phyloP scores from a whole-genome alignment of 2,113 vertebrate genomes.

The Chaenocephalus aceratus region DNA sequence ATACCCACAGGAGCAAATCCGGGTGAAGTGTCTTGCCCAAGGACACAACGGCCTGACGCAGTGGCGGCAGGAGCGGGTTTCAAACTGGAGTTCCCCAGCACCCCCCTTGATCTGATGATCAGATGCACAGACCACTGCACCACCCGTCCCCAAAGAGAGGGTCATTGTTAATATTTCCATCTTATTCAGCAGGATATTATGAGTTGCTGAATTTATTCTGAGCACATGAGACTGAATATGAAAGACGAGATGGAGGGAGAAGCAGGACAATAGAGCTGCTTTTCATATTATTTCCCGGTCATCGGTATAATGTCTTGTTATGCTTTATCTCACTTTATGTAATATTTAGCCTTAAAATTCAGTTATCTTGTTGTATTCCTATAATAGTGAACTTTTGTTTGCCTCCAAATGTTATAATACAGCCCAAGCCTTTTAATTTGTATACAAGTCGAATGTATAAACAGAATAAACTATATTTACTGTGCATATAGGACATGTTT shows the following conservation, averaged over 20 bases:
- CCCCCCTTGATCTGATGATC: no score
- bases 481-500: neutral
- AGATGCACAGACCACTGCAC: no score
- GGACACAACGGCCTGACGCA: no score
- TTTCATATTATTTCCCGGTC: neutral
- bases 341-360: neutral
- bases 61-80: no score
- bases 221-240: conserved; percentile 4
- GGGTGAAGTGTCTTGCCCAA: no score
- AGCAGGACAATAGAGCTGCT: neutral
- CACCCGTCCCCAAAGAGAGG: neutral
- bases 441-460: no score
- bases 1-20: no score
- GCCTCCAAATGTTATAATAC: neutral
- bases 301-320: neutral
- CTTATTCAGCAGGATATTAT: conserved; percentile 27
- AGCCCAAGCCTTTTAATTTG: no score
- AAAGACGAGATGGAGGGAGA: neutral
- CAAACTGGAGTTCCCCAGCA: no score
- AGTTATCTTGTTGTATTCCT: neutral
- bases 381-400: neutral
- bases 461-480: neutral
- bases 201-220: conserved; percentile 10
- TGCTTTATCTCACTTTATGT: neutral
- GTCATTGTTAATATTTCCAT: neutral